A percentile compares a stretch with the other conserved stretches of the same genome.
Conservation (phyloP, 2,797 vertebrate genomes). For the Knipowitschia caucasica region DNA sequence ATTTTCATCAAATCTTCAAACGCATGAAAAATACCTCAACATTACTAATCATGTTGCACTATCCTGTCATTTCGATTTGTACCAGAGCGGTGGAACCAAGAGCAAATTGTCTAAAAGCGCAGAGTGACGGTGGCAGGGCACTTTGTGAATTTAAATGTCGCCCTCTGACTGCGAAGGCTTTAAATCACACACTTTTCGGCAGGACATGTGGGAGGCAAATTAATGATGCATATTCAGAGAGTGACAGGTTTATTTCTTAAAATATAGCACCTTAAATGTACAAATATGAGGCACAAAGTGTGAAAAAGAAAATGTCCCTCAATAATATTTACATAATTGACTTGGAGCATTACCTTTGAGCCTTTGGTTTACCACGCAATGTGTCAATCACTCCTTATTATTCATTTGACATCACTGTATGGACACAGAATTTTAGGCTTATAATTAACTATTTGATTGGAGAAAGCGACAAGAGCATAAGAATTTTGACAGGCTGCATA, state of each 20-base stretch:
- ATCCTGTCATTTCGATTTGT: conserved; percentile 31
- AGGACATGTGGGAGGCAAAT: conserved; percentile 19
- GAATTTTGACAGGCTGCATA: background rate
- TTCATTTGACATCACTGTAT: background rate
- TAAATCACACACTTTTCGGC: conserved; percentile 9
- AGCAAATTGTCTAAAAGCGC: conserved; percentile 16
- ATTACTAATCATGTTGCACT: no score
- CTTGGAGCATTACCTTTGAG: conserved; percentile 8
- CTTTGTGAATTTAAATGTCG: conserved; percentile 22
- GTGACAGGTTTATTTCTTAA: conserved; percentile 8
- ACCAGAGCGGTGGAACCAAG: conserved; percentile 3
- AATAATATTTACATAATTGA: conserved; percentile 18
- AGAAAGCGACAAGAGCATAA: background rate
- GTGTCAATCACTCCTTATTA: conserved; percentile 15
- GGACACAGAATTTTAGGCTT: background rate
- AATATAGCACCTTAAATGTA: conserved; percentile 2
- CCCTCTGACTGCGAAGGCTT: conserved; percentile 14
- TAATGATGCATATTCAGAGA: conserved; percentile 13
- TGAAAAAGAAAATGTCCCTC: conserved; percentile 1
- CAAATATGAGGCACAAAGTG: background rate
- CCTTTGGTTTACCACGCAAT: conserved; percentile 10
- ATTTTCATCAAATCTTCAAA: no score
- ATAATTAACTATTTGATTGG: background rate
- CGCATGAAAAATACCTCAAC: no score
- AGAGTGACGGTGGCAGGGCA: conserved; percentile 12